Percentiles rank a stretch among this genome's conserved stretches.
These are phyloP conservation scores for Melipona beecheii DNA, from an alignment of 2,888 invertebrate species.

Conservation along the genomic window DNA sequence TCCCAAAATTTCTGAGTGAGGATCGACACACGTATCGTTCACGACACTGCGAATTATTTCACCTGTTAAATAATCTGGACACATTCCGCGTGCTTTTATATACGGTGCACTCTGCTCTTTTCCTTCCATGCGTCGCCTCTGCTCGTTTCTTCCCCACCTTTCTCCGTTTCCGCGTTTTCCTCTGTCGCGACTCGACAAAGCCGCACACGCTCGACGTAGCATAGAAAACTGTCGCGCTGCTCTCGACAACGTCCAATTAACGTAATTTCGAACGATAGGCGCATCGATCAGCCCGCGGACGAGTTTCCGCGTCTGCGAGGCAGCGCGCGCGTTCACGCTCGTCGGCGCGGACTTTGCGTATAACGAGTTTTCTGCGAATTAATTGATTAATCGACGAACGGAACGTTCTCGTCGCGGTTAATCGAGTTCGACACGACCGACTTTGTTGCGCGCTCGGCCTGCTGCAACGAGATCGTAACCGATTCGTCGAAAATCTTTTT, in stretches of 20 bases:
- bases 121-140: neutral
- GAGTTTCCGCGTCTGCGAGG: conserved; percentile 39
- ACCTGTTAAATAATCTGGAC: too few relatives aligned
- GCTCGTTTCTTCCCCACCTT: neutral
- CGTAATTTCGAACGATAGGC: conserved; percentile 75
- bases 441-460: neutral
- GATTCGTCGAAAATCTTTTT: neutral
- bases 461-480: neutral
- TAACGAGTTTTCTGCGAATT: conserved; percentile 29
- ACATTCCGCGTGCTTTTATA: too few relatives aligned
- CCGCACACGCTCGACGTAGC: conserved; percentile 55
- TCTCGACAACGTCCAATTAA: conserved; percentile 78
- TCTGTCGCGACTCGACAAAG: conserved; percentile 59
- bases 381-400: conserved; percentile 39
- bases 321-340: conserved; percentile 1
- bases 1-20: too few relatives aligned
- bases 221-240: conserved; percentile 75
- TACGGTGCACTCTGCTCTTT: neutral
- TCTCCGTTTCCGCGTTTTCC: conserved; percentile 22
- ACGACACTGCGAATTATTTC: too few relatives aligned
- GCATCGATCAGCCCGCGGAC: conserved; percentile 70
- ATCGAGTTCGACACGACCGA: conserved; percentile 28
- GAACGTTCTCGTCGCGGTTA: conserved; percentile 27
- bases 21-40: too few relatives aligned
- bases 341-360: neutral